Evolutionary conservation across 2,113 vertebrate genomes (phyloP).

Genomic region (Cyprinodon tularosa): DNA sequence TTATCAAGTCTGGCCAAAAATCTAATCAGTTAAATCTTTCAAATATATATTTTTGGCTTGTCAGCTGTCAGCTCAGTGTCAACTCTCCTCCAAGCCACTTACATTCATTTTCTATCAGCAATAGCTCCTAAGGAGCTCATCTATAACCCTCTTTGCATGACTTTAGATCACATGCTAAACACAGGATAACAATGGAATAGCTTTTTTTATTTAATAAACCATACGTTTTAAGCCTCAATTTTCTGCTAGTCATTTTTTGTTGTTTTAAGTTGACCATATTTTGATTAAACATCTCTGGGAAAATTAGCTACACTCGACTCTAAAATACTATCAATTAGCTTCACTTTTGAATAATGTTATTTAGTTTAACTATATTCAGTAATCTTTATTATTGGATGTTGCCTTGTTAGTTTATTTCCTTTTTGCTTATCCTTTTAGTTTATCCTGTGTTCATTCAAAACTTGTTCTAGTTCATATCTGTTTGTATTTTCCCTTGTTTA

Average conservation of each 20-base stretch:
- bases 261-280: not conserved
- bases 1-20: not conserved
- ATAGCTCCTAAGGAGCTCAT: not conserved
- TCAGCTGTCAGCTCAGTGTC: slow-evolving; percentile 15
- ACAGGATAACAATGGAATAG: too few relatives aligned
- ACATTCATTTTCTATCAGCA: not conserved
- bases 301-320: not conserved
- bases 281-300: not conserved
- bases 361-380: not conserved
- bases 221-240: not conserved
- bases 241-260: not conserved
- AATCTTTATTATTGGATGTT: not conserved
- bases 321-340: not conserved
- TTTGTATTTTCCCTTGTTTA: too few relatives aligned
- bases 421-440: not conserved
- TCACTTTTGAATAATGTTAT: not conserved
- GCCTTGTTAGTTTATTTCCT: too few relatives aligned
- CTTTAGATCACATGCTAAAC: not conserved
- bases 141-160: not conserved
- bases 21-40: slow-evolving; percentile 14
- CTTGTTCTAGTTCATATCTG: too few relatives aligned
- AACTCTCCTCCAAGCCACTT: not conserved
- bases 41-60: slow-evolving; percentile 2
- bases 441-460: too few relatives aligned
- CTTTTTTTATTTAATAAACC: not conserved